phyloP scores from a whole-genome alignment of 2,888 invertebrate species.

The Bursaphelenchus okinawaensis region DNA sequence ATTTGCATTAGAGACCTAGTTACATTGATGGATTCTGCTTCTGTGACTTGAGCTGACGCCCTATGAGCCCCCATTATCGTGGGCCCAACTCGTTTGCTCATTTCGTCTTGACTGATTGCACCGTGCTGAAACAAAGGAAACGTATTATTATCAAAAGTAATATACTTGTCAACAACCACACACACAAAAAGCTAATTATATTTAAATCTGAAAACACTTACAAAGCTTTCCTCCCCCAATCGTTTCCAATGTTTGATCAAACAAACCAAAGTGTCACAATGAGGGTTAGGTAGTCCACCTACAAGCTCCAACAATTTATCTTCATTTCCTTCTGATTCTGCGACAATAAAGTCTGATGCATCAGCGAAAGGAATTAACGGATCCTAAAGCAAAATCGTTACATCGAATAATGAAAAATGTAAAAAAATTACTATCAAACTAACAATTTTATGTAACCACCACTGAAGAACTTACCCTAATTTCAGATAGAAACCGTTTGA shows the following conservation, averaged over 20 bases:
- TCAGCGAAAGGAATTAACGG: background rate
- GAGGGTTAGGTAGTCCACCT: background rate
- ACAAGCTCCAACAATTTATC: background rate
- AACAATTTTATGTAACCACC: background rate
- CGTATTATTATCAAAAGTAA: no score
- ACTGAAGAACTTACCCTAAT: background rate
- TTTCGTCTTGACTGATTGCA: background rate
- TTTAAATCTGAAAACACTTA: background rate
- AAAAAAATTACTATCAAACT: no score
- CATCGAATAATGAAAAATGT: no score
- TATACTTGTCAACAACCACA: no score
- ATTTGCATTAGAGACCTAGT: background rate
- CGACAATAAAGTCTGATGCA: background rate
- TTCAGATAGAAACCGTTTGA: background rate
- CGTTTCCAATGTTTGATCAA: background rate
- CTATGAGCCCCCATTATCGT: background rate
- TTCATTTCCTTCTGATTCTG: background rate
- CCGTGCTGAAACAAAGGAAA: no score
- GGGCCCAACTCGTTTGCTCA: background rate
- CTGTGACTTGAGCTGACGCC: background rate
- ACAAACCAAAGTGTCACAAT: background rate
- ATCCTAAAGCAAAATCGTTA: no score
- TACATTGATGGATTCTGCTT: background rate
- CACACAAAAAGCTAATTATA: background rate
- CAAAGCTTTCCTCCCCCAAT: background rate